These are phyloP conservation scores for Bhutanitis thaidina DNA, from an alignment of 2,888 invertebrate species.

Conservation along the genomic window DNA sequence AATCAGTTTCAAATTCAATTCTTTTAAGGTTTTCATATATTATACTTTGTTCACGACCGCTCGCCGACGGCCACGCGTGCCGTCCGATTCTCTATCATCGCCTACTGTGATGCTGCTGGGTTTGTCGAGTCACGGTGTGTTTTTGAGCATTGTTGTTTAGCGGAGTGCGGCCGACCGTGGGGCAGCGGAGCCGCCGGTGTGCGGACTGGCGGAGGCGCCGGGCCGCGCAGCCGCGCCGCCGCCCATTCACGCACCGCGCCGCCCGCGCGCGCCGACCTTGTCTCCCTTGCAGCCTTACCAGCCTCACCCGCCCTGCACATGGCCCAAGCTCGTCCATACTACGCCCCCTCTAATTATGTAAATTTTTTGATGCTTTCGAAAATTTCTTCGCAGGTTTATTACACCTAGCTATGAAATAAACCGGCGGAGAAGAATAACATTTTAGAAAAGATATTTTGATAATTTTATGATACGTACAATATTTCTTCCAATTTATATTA, in stretches of 20 bases:
- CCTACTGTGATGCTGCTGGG: slow-evolving; percentile 59
- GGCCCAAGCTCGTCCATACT: slow-evolving; percentile 12
- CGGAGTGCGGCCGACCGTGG: slow-evolving; percentile 79
- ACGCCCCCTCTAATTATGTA: slow-evolving; percentile 32
- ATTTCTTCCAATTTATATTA: no score
- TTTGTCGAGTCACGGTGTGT: slow-evolving; percentile 67
- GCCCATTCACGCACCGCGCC: slow-evolving; percentile 55
- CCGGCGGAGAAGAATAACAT: no score
- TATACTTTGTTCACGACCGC: slow-evolving; percentile 62
- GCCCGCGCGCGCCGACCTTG: slow-evolving; percentile 35
- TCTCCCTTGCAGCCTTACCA: slow-evolving; percentile 36
- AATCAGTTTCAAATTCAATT: slow-evolving; percentile 60
- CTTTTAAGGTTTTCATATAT: slow-evolving; percentile 71
- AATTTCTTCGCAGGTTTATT: background rate
- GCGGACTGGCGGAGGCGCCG: slow-evolving; percentile 71
- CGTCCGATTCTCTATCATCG: slow-evolving; percentile 69
- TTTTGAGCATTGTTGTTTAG: slow-evolving; percentile 76
- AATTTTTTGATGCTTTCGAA: slow-evolving; percentile 29
- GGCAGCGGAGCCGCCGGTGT: slow-evolving; percentile 80
- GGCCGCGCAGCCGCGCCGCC: slow-evolving; percentile 43
- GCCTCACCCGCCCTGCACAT: slow-evolving; percentile 19
- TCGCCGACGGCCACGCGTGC: slow-evolving; percentile 70
- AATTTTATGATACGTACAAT: no score
- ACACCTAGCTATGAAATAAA: no score
- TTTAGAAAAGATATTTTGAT: no score